phyloP scores from a whole-genome alignment of 2,797 vertebrate species.

The Megaceryle alcyon region DNA sequence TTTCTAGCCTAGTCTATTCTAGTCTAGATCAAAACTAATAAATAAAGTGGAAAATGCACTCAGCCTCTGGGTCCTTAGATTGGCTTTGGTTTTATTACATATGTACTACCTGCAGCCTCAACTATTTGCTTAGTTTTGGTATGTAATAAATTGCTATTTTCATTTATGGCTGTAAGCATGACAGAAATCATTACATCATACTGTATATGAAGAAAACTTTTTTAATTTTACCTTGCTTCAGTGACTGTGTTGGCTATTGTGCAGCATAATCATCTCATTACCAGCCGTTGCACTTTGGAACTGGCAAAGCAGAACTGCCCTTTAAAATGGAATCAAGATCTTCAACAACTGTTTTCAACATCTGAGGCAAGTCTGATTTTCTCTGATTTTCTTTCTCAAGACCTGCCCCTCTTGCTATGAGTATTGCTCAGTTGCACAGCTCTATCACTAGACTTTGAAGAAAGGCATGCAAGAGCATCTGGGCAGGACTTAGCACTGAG shows the following conservation, averaged over 20 bases:
- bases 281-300: neutral
- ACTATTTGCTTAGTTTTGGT: neutral
- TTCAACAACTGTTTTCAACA: neutral
- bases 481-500: neutral
- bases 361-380: neutral
- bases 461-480: neutral
- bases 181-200: constrained; percentile 7
- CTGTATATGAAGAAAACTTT: neutral
- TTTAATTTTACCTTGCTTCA: constrained; percentile 19
- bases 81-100: constrained; percentile 25
- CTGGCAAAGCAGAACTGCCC: neutral
- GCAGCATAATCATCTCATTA: neutral
- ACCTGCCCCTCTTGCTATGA: neutral
- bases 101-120: neutral
- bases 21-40: constrained; percentile 36
- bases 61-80: neutral
- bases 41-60: constrained; percentile 34
- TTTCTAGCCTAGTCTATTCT: constrained; percentile 34
- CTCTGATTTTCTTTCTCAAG: neutral
- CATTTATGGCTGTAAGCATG: constrained; percentile 1
- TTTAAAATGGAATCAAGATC: constrained; percentile 1
- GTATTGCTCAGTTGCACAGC: neutral
- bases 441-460: neutral
- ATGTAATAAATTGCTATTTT: constrained; percentile 1
- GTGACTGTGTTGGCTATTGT: neutral